Evolutionary conservation across 2,113 vertebrate genomes (phyloP), one percentile per base, ranked within the genome.

Genomic region (Trichomycterus rosablanca): DNA sequence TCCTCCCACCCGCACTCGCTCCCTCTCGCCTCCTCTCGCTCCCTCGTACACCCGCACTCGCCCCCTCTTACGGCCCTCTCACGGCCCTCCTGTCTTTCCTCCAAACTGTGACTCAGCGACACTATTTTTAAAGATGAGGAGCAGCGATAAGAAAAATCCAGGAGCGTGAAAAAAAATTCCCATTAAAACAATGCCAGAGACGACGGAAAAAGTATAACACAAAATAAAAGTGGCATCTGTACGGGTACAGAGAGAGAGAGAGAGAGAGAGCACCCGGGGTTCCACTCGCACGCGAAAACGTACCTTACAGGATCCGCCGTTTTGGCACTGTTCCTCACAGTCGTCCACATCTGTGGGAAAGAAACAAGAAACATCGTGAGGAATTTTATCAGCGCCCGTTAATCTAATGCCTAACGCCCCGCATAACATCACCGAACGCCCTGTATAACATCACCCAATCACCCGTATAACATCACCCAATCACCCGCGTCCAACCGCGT

Each of bases 271-370:
- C 20, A 40, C 34, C 5, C 45, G 6, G 1, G 7, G 3, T 4
- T 7, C 3, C 26, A 30, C 26, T 4, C 26, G 26, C 26, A 50
- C 23, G 2, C 45, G 14, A 2, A 30, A 3, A 30, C 26, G n/a
- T 82, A 93, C 92, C 87, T 79, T 81, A 80, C 92, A 93, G 30
- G 86, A 80, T 72, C 89, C 92, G 10, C 89, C 91, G 70, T 93
- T 91, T 68, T 90, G 90, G 84, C 92, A 93, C 63, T 92, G 89
- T 73, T 88, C 90, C 42, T 82, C 79, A 78, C 92, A 93, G 75
- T 93, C 90, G 1, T 93, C 90, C 76, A 91, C 86, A 79, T 92
- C 90, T 93, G 80, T 26, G 42, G 14, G 32, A 10, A 35, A 56
- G 58, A 35, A 49, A 56, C 48, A 12, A n/a, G 3, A 7, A 16